Percentiles rank a stretch among this genome's conserved stretches.
Conservation (phyloP, 2,797 vertebrate species). For the Danio jaintianensis region DNA sequence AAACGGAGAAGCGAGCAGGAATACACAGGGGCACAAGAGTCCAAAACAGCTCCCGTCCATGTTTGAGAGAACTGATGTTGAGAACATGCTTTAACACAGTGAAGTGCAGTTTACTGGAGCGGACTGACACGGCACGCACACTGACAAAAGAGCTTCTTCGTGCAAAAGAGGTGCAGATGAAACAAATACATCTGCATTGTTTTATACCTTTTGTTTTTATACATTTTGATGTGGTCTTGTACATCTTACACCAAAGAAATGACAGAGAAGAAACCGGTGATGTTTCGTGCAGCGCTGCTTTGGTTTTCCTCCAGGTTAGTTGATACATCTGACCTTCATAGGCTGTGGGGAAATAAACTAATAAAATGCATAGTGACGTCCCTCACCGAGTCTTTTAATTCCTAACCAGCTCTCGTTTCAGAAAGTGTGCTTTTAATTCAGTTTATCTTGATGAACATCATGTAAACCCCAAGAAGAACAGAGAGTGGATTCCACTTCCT, state of each 20-base stretch:
- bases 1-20: conserved; percentile 65
- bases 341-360: conserved; percentile 16
- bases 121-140: conserved; percentile 53
- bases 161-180: conserved; percentile 80
- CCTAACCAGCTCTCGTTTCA: conserved; percentile 33
- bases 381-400: conserved; percentile 39
- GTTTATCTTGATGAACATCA: conserved; percentile 14
- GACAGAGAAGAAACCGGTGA: conserved; percentile 48
- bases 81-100: conserved; percentile 82
- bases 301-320: conserved; percentile 69
- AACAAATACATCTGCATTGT: conserved; percentile 51
- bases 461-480: conserved; percentile 53
- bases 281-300: conserved; percentile 72
- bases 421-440: conserved; percentile 45
- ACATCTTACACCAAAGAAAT: conserved; percentile 65
- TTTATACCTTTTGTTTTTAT: conserved; percentile 45
- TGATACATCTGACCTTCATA: conserved; percentile 44
- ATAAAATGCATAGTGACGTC: conserved; percentile 47
- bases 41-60: conserved; percentile 60
- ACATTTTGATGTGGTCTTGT: conserved; percentile 59
- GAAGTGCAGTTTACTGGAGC: conserved; percentile 72
- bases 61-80: conserved; percentile 68
- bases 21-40: conserved; percentile 38
- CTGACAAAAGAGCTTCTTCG: conserved; percentile 69
- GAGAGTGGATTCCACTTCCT: conserved; percentile 56